Percentiles rank a stretch among this genome's conserved stretches.
Conservation (phyloP, 2,888 invertebrate species). For the Griposia aprilina region DNA sequence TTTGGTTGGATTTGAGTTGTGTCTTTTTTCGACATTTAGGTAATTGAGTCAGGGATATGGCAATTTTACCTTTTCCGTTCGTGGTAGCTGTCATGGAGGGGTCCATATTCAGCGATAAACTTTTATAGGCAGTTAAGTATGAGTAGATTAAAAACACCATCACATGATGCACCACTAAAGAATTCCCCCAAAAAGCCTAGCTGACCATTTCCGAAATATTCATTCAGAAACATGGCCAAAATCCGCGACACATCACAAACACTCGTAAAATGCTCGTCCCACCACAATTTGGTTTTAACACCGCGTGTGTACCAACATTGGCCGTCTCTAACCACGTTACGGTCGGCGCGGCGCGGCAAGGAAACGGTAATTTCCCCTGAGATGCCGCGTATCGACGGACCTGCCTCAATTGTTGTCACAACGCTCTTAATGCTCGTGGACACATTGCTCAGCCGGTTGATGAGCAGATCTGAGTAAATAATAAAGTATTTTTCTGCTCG, state of each 20-base stretch:
- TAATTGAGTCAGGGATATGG: background rate
- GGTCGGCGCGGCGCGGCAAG: slow-evolving; percentile 66
- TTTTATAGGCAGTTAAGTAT: background rate
- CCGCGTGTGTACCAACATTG: slow-evolving; percentile 71
- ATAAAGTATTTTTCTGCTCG: slow-evolving; percentile 51
- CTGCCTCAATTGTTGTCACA: slow-evolving; percentile 74
- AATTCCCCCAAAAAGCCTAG: background rate
- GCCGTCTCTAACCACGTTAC: slow-evolving; percentile 73
- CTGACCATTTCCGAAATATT: slow-evolving; percentile 12
- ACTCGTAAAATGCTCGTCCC: slow-evolving; percentile 52
- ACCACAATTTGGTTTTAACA: slow-evolving; percentile 78
- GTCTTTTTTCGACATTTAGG: background rate
- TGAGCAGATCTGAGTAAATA: slow-evolving; percentile 59
- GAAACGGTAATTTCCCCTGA: slow-evolving; percentile 81
- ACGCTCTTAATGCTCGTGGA: slow-evolving; percentile 56
- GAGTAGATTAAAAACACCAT: background rate
- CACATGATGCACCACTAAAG: background rate
- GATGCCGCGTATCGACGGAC: slow-evolving; percentile 78
- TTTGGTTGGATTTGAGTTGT: background rate
- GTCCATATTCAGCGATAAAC: background rate
- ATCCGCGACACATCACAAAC: slow-evolving; percentile 22
- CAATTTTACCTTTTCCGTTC: background rate
- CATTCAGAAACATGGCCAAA: slow-evolving; percentile 26
- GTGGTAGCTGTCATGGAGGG: background rate
- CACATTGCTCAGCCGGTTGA: slow-evolving; percentile 58